A percentile compares a stretch with the other conserved stretches of the same genome.
phyloP scores from a whole-genome alignment of 1,140 invertebrate genomes.

The Papilio machaon region DNA sequence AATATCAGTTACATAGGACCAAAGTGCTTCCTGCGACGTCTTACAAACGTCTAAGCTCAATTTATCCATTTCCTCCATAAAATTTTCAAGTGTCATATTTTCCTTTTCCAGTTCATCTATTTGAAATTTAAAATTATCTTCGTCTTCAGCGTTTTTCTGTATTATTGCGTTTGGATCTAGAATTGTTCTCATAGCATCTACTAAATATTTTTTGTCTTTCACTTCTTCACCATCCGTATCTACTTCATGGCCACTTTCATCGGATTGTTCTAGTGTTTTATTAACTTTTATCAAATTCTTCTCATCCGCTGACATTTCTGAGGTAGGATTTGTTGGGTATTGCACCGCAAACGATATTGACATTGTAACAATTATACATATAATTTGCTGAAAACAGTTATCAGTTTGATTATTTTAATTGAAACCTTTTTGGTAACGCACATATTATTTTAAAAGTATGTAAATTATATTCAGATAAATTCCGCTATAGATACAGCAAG shows the following conservation, averaged over 20 bases:
- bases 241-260: conserved; percentile 71
- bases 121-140: conserved; percentile 65
- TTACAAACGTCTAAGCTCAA: conserved; percentile 75
- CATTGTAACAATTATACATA: conserved; percentile 45
- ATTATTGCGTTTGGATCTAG: conserved; percentile 66
- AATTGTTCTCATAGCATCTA: conserved; percentile 70
- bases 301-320: conserved; percentile 75
- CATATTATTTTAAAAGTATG: no score
- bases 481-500: no score
- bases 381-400: conserved; percentile 57
- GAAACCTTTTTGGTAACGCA: no score
- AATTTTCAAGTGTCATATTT: conserved; percentile 64
- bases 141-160: conserved; percentile 55
- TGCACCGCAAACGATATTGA: conserved; percentile 54
- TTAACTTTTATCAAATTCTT: conserved; percentile 58
- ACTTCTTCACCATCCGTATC: conserved; percentile 64
- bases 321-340: conserved; percentile 63
- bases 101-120: conserved; percentile 66
- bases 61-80: conserved; percentile 75
- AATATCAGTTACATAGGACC: conserved; percentile 74
- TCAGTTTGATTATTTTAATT: background rate
- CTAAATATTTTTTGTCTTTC: conserved; percentile 71
- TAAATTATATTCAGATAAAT: no score
- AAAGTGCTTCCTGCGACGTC: conserved; percentile 71
- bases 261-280: conserved; percentile 63